Percentiles rank a stretch among this genome's conserved stretches.
Evolutionary conservation across 2,113 vertebrate species (phyloP).

Genomic region (Halcyon malimbica): DNA sequence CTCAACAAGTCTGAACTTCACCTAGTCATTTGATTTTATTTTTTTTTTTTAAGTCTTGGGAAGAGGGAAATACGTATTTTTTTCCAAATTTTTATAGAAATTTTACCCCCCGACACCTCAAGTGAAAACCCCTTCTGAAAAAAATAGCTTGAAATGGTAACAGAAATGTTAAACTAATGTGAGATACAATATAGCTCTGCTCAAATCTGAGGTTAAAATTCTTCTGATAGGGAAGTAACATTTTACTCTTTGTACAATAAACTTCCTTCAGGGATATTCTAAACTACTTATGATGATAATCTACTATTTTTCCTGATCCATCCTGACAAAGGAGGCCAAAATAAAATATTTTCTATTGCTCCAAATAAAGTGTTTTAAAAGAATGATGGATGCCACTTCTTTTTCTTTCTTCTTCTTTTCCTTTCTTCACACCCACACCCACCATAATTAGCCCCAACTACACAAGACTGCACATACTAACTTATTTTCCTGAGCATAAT

Average conservation of each 20-base stretch:
- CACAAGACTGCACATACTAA: background rate
- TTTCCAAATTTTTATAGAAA: background rate
- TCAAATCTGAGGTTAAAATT: background rate
- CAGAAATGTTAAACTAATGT: background rate
- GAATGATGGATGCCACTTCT: fast-evolving
- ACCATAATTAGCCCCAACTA: background rate
- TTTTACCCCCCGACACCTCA: background rate
- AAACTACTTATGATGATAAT: background rate
- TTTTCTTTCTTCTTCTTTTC: background rate
- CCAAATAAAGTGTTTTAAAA: background rate
- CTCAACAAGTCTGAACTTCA: background rate
- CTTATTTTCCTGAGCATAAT: background rate
- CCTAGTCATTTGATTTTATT: background rate
- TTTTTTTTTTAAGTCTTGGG: background rate
- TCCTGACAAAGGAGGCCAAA: background rate
- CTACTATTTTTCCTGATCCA: background rate
- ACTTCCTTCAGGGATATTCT: background rate
- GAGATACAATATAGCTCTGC: background rate
- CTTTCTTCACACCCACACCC: fast-evolving
- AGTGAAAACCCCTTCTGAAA: background rate
- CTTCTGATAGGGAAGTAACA: background rate
- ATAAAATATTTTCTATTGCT: background rate
- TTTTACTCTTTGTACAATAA: background rate
- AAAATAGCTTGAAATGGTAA: background rate
- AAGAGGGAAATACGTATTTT: background rate